Conservation (phyloP, 2,113 vertebrate species). For the Suncus etruscus region DNA sequence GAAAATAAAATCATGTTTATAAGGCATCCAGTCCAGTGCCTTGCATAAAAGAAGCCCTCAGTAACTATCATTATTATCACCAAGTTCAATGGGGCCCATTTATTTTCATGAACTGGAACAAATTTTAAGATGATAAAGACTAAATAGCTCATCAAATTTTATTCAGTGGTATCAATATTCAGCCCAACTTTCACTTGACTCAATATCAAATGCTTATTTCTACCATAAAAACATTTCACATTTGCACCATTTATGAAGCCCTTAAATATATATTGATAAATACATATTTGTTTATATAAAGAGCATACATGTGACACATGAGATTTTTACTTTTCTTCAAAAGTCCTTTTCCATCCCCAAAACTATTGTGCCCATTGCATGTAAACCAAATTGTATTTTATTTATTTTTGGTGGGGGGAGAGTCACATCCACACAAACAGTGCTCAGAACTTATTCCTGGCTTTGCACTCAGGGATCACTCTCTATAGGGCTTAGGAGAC, state of each 20-base stretch:
- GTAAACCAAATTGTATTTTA: constrained; percentile 26
- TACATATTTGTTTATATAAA: constrained; percentile 36
- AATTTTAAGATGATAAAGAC: neutral
- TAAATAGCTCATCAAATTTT: constrained; percentile 7
- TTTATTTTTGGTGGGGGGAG: neutral
- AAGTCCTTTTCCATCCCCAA: neutral
- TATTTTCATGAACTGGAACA: constrained; percentile 34
- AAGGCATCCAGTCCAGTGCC: neutral
- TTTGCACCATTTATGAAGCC: neutral
- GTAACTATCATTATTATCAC: neutral
- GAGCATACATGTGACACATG: neutral
- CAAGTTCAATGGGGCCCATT: neutral
- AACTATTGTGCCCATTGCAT: neutral
- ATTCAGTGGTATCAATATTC: constrained; percentile 22
- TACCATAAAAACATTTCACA: constrained; percentile 19
- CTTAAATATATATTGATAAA: too few relatives aligned
- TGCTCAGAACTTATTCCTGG: too few relatives aligned
- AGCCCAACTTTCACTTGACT: neutral
- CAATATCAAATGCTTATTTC: neutral
- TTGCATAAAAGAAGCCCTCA: neutral
- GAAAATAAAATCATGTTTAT: neutral
- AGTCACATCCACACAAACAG: too few relatives aligned
- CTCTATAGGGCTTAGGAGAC: too few relatives aligned
- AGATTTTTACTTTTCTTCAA: constrained; percentile 31
- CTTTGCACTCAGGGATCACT: too few relatives aligned